Percentiles rank a stretch among this genome's conserved stretches.
Conservation (phyloP, 2,888 invertebrate species). For the Flexamia atlantica region DNA sequence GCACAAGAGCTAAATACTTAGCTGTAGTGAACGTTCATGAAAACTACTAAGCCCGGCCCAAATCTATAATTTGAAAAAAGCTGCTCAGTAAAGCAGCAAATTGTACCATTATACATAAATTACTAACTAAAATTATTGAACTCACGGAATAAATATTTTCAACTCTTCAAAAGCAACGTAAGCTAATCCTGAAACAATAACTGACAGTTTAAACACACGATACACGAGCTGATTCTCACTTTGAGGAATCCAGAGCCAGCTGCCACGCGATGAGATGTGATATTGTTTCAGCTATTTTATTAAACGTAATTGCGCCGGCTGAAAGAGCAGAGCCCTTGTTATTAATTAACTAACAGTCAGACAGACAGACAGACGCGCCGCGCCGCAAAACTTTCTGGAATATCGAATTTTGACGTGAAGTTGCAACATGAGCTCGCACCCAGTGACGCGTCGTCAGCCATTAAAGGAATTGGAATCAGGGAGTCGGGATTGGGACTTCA, state of each 20-base stretch:
- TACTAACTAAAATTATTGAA: too few species aligned
- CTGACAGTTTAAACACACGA: neutral
- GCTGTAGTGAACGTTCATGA: too few species aligned
- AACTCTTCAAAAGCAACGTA: too few species aligned
- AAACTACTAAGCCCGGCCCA: too few species aligned
- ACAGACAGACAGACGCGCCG: conserved; percentile 49
- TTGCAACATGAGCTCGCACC: neutral
- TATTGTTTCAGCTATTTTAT: conserved; percentile 56
- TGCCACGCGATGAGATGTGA: conserved; percentile 29
- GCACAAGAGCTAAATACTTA: too few species aligned
- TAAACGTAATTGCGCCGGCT: conserved; percentile 55
- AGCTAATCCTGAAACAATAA: too few species aligned
- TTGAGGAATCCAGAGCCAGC: conserved; percentile 34
- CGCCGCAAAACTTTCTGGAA: conserved; percentile 45
- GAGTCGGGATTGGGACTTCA: neutral
- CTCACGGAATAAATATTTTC: too few species aligned
- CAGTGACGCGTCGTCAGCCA: conserved; percentile 31
- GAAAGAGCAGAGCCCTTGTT: conserved; percentile 57
- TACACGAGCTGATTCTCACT: neutral
- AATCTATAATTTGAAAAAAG: too few species aligned
- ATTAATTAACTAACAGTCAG: conserved; percentile 56
- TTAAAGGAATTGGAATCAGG: conserved; percentile 27
- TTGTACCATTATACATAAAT: too few species aligned
- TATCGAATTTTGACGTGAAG: conserved; percentile 55
- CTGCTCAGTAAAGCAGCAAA: too few species aligned